phyloP scores from a whole-genome alignment of 2,113 vertebrate species.

The Nibea coibor region DNA sequence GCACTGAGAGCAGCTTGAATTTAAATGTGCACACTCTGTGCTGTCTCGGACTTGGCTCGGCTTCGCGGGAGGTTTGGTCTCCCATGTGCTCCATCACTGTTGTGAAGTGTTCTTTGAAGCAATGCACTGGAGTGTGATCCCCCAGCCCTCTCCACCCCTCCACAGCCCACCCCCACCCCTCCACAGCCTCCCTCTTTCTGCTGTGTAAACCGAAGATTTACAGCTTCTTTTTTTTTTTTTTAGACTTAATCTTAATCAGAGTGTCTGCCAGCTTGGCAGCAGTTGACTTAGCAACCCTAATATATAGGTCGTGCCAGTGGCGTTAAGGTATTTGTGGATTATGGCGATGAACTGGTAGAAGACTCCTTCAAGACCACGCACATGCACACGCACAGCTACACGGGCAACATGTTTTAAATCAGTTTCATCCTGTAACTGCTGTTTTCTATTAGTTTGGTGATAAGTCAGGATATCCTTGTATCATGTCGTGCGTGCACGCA shows the following conservation, averaged over 20 bases:
- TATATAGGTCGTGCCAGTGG: constrained; percentile 27
- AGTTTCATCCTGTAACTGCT: neutral
- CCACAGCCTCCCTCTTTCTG: constrained; percentile 3
- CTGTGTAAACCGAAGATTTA: constrained; percentile 66
- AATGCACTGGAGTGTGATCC: constrained; percentile 63
- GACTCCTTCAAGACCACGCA: neutral
- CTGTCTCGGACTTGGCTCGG: neutral
- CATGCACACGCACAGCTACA: neutral
- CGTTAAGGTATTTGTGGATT: constrained; percentile 38
- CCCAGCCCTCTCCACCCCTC: neutral
- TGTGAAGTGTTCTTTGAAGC: constrained; percentile 74
- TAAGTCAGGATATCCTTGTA: neutral
- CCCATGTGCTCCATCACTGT: constrained; percentile 63
- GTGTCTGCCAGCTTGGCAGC: constrained; percentile 46
- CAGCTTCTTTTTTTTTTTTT: constrained; percentile 33
- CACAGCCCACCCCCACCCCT: too few relatives aligned
- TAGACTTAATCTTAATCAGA: constrained; percentile 56
- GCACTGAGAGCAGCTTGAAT: neutral
- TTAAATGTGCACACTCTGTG: constrained; percentile 18
- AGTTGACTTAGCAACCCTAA: constrained; percentile 9
- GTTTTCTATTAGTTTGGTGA: neutral
- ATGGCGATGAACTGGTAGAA: constrained; percentile 21
- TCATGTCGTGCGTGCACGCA: neutral
- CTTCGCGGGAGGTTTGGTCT: constrained; percentile 36
- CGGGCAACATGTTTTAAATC: neutral